Conservation (phyloP, 2,113 vertebrate genomes). For the Heterocephalus glaber region DNA sequence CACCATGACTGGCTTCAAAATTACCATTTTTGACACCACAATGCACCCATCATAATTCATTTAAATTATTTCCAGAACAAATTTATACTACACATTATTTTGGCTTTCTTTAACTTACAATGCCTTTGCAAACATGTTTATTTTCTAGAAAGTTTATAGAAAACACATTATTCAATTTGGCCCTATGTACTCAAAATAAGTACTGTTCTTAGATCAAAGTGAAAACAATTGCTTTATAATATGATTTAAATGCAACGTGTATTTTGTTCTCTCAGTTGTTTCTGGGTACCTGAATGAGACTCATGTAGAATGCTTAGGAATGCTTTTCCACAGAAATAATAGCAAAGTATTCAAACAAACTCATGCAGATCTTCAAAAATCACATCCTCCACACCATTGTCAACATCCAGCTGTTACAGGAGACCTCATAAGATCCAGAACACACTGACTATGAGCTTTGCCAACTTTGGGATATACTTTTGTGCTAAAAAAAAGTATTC, state of each 20-base stretch:
- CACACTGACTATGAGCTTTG: rapidly evolving
- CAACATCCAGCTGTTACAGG: neutral
- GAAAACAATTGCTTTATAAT: neutral
- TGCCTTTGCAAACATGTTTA: neutral
- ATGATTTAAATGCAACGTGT: neutral
- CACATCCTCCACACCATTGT: neutral
- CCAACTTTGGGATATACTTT: neutral
- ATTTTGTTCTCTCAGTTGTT: neutral
- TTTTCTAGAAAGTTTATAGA: slow-evolving; percentile 1
- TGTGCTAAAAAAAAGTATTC: neutral
- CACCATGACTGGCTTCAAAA: neutral
- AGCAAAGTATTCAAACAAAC: neutral
- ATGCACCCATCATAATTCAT: neutral
- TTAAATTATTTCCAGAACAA: neutral
- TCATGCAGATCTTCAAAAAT: neutral
- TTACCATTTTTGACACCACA: neutral
- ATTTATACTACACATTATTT: neutral
- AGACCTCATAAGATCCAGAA: rapidly evolving
- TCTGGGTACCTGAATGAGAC: neutral
- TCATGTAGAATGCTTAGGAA: neutral
- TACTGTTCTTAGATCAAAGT: neutral
- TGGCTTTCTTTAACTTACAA: neutral
- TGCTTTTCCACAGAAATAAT: slow-evolving; percentile 20
- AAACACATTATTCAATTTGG: neutral
- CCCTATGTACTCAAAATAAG: neutral